Conservation (phyloP, 2,797 vertebrate species). For the Amazonetta brasiliensis region DNA sequence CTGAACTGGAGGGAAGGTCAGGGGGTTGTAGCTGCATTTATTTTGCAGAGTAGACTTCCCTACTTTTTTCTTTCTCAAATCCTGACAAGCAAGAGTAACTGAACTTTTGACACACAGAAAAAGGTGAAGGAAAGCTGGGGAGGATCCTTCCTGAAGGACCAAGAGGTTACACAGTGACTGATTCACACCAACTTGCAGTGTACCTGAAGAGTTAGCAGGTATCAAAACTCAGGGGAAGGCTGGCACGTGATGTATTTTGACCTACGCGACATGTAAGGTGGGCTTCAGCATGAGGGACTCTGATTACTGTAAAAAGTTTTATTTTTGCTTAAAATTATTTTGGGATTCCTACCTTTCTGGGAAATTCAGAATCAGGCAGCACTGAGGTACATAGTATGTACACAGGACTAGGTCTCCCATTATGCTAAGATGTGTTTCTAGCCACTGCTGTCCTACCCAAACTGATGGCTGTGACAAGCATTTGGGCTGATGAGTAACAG, state of each 20-base stretch:
- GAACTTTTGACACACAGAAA: not conserved
- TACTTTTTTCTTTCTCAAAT: too few species aligned
- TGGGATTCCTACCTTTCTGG: too few species aligned
- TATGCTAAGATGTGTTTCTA: accelerated
- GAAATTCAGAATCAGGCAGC: not conserved
- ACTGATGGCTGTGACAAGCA: accelerated
- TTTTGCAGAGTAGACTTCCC: not conserved
- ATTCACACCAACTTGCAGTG: not conserved
- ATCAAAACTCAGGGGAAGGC: not conserved
- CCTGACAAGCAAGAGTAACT: not conserved
- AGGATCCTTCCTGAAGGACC: not conserved
- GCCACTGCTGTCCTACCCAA: accelerated
- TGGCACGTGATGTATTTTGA: accelerated
- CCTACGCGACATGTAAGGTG: accelerated
- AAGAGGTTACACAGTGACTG: accelerated
- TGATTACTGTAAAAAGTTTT: not conserved
- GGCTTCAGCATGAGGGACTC: not conserved
- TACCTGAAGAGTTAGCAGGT: not conserved
- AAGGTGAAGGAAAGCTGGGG: not conserved
- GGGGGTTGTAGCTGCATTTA: not conserved
- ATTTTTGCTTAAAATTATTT: too few species aligned
- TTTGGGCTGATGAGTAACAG: not conserved
- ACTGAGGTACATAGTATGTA: too few species aligned
- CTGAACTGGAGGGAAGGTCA: not conserved
- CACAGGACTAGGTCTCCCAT: accelerated